A percentile compares a stretch with the other conserved stretches of the same genome.
These are phyloP conservation scores for Daktulosphaira vitifoliae DNA, from an alignment of 1,140 invertebrate species.

Conservation along the genomic window DNA sequence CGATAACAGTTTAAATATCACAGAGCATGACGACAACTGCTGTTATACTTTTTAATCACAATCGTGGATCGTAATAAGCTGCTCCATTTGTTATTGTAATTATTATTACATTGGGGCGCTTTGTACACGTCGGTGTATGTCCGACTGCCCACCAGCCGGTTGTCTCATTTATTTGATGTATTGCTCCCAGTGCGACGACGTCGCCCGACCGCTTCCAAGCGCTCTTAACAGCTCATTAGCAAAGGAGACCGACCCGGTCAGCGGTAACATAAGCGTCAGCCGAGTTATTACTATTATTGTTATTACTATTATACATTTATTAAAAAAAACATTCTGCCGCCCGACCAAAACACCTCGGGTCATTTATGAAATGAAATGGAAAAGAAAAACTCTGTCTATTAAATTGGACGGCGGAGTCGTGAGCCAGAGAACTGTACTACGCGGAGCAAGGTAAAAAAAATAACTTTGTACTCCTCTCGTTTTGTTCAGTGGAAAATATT, in stretches of 20 bases:
- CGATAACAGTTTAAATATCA: too few species aligned
- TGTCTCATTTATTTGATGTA: conserved; percentile 33
- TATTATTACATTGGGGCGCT: neutral
- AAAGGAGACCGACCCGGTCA: neutral
- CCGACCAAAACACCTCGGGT: neutral
- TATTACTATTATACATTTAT: conserved; percentile 25
- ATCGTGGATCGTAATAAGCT: too few species aligned
- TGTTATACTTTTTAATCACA: too few species aligned
- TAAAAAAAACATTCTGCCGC: neutral
- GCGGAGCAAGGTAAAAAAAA: too few species aligned
- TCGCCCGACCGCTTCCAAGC: conserved; percentile 21
- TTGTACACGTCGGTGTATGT: neutral
- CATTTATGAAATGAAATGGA: neutral
- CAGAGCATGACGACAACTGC: too few species aligned
- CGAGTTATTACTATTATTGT: conserved; percentile 17
- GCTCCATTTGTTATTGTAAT: too few species aligned
- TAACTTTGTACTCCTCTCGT: too few species aligned
- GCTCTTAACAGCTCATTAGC: conserved; percentile 32
- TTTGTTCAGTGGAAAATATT: too few species aligned
- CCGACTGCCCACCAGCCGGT: conserved; percentile 17
- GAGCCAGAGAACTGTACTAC: neutral
- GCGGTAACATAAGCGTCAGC: neutral
- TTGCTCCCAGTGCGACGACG: conserved; percentile 8
- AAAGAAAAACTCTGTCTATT: neutral
- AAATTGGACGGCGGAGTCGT: neutral